Percentiles rank a stretch among this genome's conserved stretches.
These are phyloP conservation scores for Heterodera filipjevi DNA, from an alignment of 2,888 invertebrate species.

Conservation along the genomic window DNA sequence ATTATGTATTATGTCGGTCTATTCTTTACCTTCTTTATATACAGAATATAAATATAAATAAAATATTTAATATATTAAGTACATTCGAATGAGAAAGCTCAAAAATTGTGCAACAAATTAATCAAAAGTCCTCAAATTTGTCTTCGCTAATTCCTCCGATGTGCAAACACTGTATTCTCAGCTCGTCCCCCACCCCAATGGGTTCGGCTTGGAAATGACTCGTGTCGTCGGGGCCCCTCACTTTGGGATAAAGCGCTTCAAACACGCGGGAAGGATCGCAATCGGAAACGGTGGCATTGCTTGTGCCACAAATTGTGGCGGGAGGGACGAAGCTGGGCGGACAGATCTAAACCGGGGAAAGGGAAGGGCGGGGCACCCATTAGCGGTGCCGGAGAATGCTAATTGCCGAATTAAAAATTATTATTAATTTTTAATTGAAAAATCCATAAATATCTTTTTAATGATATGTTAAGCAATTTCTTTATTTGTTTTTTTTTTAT, in stretches of 20 bases:
- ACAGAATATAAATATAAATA: background rate
- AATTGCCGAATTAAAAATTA: too few species aligned
- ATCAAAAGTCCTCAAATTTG: constrained; percentile 76
- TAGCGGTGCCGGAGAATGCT: too few species aligned
- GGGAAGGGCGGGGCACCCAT: too few species aligned
- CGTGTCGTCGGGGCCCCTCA: constrained; percentile 63
- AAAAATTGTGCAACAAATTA: background rate
- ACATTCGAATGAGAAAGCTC: background rate
- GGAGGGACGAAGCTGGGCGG: constrained; percentile 7
- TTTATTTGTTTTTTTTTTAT: too few species aligned
- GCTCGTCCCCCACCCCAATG: constrained; percentile 66
- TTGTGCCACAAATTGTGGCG: background rate
- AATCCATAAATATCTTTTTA: too few species aligned
- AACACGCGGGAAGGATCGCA: constrained; percentile 45
- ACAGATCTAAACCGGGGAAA: background rate
- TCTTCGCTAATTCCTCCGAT: constrained; percentile 69
- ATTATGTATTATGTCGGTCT: too few species aligned
- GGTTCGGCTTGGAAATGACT: constrained; percentile 63
- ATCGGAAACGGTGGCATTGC: background rate
- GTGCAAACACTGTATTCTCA: background rate
- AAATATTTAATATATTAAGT: background rate
- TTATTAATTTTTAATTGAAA: too few species aligned
- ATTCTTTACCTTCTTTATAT: too few species aligned
- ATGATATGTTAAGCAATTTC: too few species aligned
- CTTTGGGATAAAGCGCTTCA: constrained; percentile 64